Percentiles rank a stretch among this genome's conserved stretches.
Evolutionary conservation across 2,113 vertebrate species (phyloP).

Genomic region (Illadopsis cleaveri): DNA sequence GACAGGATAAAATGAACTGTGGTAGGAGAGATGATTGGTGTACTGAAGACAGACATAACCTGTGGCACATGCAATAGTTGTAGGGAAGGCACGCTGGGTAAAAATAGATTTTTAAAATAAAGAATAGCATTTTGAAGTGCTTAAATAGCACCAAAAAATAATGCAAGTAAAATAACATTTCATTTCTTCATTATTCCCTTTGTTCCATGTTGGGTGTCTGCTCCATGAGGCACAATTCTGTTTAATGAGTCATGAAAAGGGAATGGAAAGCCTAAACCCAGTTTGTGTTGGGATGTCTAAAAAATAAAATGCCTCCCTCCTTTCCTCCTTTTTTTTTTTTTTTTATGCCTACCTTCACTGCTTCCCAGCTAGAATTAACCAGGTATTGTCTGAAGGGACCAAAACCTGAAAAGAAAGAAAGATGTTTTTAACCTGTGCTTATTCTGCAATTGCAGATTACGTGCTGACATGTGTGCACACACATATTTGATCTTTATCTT

Average conservation of each 20-base stretch:
- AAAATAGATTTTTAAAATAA: not conserved
- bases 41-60: not conserved
- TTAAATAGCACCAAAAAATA: not conserved
- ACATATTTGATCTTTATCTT: not conserved
- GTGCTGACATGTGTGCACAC: not conserved
- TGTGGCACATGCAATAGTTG: not conserved
- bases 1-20: not conserved
- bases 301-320: not conserved
- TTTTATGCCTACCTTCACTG: conserved; percentile 78
- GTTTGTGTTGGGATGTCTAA: not conserved
- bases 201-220: not conserved
- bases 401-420: conserved; percentile 75
- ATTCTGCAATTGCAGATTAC: not conserved
- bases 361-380: conserved; percentile 85
- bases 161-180: not conserved
- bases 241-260: not conserved
- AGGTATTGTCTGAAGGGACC: conserved; percentile 83
- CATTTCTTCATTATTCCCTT: not conserved
- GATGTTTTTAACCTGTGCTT: not conserved
- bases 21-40: not conserved
- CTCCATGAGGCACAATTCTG: not conserved
- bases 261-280: not conserved
- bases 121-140: not conserved
- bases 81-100: not conserved
- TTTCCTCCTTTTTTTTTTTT: not conserved